phyloP scores from a whole-genome alignment of 1,140 invertebrate genomes.

The Zaprionus africanus region DNA sequence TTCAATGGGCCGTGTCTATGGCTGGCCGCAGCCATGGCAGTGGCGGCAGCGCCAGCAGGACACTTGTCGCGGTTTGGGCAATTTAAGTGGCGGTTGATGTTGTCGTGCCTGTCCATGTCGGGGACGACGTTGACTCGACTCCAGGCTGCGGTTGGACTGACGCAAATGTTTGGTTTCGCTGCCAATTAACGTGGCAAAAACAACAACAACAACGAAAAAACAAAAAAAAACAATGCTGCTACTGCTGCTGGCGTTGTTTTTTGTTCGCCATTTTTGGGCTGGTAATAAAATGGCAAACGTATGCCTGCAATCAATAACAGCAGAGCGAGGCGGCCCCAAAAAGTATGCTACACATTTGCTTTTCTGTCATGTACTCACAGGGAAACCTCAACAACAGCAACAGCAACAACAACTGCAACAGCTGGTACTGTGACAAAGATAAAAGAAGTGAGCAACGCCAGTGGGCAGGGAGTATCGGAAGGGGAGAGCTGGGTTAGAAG shows the following conservation, averaged over 20 bases:
- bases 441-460: constrained; percentile 9
- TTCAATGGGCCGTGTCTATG: constrained; percentile 65
- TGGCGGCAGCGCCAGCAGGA: constrained; percentile 44
- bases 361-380: constrained; percentile 27
- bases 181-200: constrained; percentile 76
- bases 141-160: constrained; percentile 62
- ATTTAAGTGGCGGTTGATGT: constrained; percentile 79
- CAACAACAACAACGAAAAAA: constrained; percentile 20
- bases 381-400: constrained; percentile 47
- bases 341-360: constrained; percentile 49
- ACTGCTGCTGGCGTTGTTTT: constrained; percentile 34
- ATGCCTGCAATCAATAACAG: constrained; percentile 78
- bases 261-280: constrained; percentile 57
- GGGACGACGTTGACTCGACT: not conserved
- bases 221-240: constrained; percentile 9
- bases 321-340: constrained; percentile 42
- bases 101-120: constrained; percentile 72
- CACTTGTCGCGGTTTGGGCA: constrained; percentile 82
- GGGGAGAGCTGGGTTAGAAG: not conserved
- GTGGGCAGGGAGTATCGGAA: not conserved
- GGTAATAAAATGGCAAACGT: constrained; percentile 79
- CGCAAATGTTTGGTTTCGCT: constrained; percentile 81
- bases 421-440: constrained; percentile 27
- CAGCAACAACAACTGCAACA: constrained; percentile 39
- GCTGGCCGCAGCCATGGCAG: constrained; percentile 43